Base-by-base conservation (phyloP, 2,797 vertebrate species). In the Coluber constrictor region DNA sequence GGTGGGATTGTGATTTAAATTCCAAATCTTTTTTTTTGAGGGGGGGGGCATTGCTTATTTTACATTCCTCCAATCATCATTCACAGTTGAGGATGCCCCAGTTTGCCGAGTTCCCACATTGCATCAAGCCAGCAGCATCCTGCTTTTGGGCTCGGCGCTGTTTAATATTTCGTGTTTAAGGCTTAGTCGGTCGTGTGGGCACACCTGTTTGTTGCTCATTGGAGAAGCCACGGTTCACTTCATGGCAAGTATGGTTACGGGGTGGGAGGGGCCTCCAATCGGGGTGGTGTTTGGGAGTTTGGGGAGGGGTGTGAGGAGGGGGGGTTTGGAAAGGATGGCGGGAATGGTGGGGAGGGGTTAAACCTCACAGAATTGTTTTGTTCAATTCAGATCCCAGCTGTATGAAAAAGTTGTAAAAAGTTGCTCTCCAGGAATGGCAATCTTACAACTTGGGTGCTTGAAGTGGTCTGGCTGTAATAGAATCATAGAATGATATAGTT, bases 1-100 rank as follows among this genome's bases (percentile, higher is more conserved):
- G 20, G 15, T 20, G 0, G 15, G 12, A 0, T 7, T 10, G 70
- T 18, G 16, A 27, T 1, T 51, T 5, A 3, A 16, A 37, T 25
- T 63, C 15, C 15, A 55, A 29, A n/a, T 32, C 47, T 55, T 9
- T 29, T 43, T 43, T 43, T 51, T 51, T 51, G 90, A 56, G 57
- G 2, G 60, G 60, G 61, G 2, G 11, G 4, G 60, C 93, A 9
- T n/a, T 4, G 29, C 32, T 47, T 27, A 1, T 56, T 37, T 12
- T 8, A 6, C 29, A 2, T 32, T 11, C 37, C 13, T 32, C 55
- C 32, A 56, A 51, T 55, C 74, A 25, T 47, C 74, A 5, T 47
- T 47, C 74, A n/a, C 11, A 2, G 37, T 83, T 4, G 74, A 83
- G 74, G 0, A 83, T 47, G 74, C 10, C 74, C 74, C 25, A 37